Evolutionary conservation across 2,888 invertebrate genomes (phyloP), one percentile per base, ranked within the genome.

Genomic region (Drosophila robusta): DNA sequence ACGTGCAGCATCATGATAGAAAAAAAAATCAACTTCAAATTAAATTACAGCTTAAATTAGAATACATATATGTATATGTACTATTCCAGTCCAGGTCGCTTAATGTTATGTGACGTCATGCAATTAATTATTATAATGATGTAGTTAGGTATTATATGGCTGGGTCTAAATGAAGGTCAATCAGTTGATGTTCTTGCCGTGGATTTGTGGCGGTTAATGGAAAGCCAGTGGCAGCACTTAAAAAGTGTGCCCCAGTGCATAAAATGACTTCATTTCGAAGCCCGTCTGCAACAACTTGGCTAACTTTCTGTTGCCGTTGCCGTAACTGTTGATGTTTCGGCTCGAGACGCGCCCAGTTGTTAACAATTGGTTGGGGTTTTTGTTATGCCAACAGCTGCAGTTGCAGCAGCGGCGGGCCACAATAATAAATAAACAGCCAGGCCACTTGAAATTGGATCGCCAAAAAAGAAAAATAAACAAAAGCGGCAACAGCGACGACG

Each of bases 381-480:
- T 88, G 87, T 83, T 83, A 88, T 89, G 89, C 74, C 89, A 83
- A 83, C 89, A 83, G 83, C 83, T 88, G 83, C 83, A 86, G 82
- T 70, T 79, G 80, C 70, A 74, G 67, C 60, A 61, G 49, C 63
- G 64, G 44, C 57, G 67, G 62, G 65, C 44, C 54, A 82, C 89
- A 87, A 89, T 84, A 85, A 85, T 84, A 85, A 85, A 89, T 84
- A 85, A 89, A 85, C 75, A 75, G 63, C 44, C 80, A 69, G 80
- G 86, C 71, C 86, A 88, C 88, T 82, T 81, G 89, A 89, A 85
- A 89, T 89, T 89, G 85, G 89, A 85, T 85, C 89, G 87, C 87
- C 89, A 78, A 89, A 83, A 87, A 84, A 76, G 78, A 78, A 87
- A 87, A 83, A 87, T 77, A 75, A 88, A 80, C 78, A 80, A 65